These are phyloP conservation scores for Marmota monax DNA, from an alignment of 2,113 vertebrate genomes.

Conservation along the genomic window DNA sequence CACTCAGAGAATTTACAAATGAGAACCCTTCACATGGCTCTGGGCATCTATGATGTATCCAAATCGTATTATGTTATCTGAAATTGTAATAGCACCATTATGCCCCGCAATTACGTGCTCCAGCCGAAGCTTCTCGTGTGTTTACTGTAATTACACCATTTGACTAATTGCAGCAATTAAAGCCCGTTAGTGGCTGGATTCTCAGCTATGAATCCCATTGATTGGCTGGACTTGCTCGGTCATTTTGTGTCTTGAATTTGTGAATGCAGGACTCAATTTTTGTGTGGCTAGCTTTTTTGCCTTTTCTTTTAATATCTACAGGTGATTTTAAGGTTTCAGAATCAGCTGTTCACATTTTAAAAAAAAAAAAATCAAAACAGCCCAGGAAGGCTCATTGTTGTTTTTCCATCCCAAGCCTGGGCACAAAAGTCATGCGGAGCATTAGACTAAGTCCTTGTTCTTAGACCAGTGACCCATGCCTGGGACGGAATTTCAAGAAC, in stretches of 20 bases:
- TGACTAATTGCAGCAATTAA: constrained; percentile 73
- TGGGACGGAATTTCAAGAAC: not conserved
- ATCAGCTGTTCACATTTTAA: not conserved
- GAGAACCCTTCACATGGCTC: constrained; percentile 40
- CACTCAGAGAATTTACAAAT: not conserved
- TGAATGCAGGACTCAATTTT: not conserved
- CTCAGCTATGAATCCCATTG: constrained; percentile 65
- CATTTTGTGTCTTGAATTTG: not conserved
- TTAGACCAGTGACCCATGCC: not conserved
- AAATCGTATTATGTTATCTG: constrained; percentile 49
- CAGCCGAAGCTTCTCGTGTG: not conserved
- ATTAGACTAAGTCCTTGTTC: not conserved
- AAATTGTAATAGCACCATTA: constrained; percentile 62
- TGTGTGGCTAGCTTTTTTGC: not conserved
- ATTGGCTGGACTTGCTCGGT: constrained; percentile 56
- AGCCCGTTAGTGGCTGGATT: constrained; percentile 43
- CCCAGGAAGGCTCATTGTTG: not conserved
- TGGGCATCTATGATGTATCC: constrained; percentile 2
- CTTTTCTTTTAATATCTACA: not conserved
- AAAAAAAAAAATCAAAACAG: not conserved
- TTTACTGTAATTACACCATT: constrained; percentile 76
- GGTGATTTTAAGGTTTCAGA: not conserved
- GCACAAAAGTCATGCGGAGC: no score
- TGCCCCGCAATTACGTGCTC: constrained; percentile 52
- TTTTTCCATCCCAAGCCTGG: not conserved